phyloP scores from a whole-genome alignment of 2,113 vertebrate genomes.

The Calidris pugnax region DNA sequence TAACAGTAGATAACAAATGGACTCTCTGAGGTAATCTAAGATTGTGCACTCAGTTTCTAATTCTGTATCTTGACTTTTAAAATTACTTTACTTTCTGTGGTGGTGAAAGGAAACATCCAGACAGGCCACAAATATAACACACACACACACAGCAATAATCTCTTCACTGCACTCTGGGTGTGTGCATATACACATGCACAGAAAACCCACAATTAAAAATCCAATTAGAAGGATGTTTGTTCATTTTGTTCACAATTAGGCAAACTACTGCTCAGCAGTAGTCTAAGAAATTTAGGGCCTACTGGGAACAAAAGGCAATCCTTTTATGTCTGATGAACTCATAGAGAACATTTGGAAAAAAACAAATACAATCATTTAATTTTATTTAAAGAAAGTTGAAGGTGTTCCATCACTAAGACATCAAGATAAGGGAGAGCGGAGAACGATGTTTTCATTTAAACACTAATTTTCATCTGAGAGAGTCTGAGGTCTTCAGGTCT shows the following conservation, averaged over 20 bases:
- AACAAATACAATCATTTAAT: rapidly evolving
- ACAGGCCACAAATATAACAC: background rate
- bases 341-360: background rate
- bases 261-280: conserved; percentile 22
- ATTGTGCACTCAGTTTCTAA: conserved; percentile 57
- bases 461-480: background rate
- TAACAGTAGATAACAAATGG: conserved; percentile 47
- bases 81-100: conserved; percentile 43
- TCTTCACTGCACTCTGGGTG: background rate
- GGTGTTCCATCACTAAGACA: background rate
- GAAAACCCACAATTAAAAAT: background rate
- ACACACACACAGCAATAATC: background rate
- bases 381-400: background rate
- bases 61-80: conserved; percentile 71
- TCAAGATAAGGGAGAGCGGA: background rate
- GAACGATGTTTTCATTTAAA: background rate
- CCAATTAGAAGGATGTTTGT: background rate
- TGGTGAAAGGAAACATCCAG: conserved; percentile 22
- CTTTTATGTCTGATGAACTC: background rate
- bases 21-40: conserved; percentile 49
- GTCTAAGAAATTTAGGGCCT: conserved; percentile 1
- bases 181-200: background rate
- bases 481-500: background rate
- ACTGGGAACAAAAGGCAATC: background rate
- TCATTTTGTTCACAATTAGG: conserved; percentile 54